Base-by-base conservation (phyloP, 2,888 invertebrate species). In the Chromoteleia sp. region DNA sequence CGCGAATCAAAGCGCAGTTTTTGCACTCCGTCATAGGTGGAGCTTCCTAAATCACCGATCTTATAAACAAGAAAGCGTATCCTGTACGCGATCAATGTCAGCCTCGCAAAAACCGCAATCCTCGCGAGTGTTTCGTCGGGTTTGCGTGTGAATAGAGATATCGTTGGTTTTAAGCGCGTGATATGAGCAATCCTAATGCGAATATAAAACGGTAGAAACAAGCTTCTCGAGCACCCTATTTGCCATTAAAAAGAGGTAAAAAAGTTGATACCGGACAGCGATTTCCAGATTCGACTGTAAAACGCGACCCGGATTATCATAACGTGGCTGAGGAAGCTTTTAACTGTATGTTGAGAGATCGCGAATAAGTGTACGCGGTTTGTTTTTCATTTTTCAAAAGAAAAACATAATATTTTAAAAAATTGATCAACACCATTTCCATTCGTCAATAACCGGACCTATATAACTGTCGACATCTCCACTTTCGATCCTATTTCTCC, bases 91-190 rank as follows among this genome's bases (percentile, higher is more conserved):
- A 67, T 67, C 75, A 50, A 65, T 58, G 36, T n/a, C 21, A 39
- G 30, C 50, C 25, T 21, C 50, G 43, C 67, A 52, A 68, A 68
- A 77, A 61, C 43, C 61, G n/a, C 76, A 59, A 68, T 68, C 52
- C 43, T 68, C 14, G 58, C 25, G 36, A 75, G 61, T 75, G 41
- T 58, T 74, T 63, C 45, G 76, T 68, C 48, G 68, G 61, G 77
- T 65, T 81, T 71, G 82, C 83, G 82, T 81, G 52, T 65, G 76
- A 83, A 84, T 84, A 83, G 83, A 85, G 83, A 85, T 83, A 85
- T 85, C 84, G 67, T 21, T 58, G 68, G 52, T 67, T 68, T 83
- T 80, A 81, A 63, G 83, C 71, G 84, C 79, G 78, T 61, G 63
- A 77, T 84, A 84, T 83, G 84, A 84, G 58, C 71, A 78, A 52